phyloP scores from a whole-genome alignment of 2,113 vertebrate genomes.

The Hypanus sabinus region DNA sequence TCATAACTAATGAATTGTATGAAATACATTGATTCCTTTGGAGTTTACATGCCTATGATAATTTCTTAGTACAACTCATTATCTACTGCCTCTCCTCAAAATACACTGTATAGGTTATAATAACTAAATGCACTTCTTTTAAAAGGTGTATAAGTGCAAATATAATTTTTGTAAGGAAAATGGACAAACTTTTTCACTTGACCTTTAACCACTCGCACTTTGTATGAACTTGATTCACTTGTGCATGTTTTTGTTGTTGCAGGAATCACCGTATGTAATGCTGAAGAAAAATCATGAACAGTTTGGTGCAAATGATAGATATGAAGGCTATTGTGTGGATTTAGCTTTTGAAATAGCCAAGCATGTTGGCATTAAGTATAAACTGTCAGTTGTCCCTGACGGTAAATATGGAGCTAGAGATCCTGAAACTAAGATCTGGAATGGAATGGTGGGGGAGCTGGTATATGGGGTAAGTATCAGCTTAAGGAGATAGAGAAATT shows the following conservation, averaged over 20 bases:
- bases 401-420: slow-evolving; percentile 97
- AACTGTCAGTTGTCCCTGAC: slow-evolving; percentile 96
- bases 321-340: slow-evolving; percentile 99
- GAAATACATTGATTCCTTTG: neutral
- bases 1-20: neutral
- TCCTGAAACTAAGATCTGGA: slow-evolving; percentile 98
- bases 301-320: slow-evolving; percentile 97
- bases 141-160: neutral
- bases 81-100: neutral
- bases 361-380: slow-evolving; percentile 98
- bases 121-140: neutral
- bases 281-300: slow-evolving; percentile 97
- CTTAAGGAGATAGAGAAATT: slow-evolving; percentile 33
- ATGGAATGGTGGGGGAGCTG: slow-evolving; percentile 99
- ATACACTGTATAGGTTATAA: neutral
- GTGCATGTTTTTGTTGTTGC: slow-evolving; percentile 56
- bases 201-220: neutral
- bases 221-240: slow-evolving; percentile 21
- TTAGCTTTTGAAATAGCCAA: slow-evolving; percentile 99
- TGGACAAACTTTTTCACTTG: slow-evolving; percentile 4
- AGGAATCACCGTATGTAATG: slow-evolving; percentile 99
- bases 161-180: neutral
- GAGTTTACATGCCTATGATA: neutral
- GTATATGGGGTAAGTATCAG: slow-evolving; percentile 96
- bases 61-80: neutral